These are phyloP conservation scores for Dinoponera quadriceps DNA, from an alignment of 1,140 invertebrate genomes.

Conservation along the genomic window DNA sequence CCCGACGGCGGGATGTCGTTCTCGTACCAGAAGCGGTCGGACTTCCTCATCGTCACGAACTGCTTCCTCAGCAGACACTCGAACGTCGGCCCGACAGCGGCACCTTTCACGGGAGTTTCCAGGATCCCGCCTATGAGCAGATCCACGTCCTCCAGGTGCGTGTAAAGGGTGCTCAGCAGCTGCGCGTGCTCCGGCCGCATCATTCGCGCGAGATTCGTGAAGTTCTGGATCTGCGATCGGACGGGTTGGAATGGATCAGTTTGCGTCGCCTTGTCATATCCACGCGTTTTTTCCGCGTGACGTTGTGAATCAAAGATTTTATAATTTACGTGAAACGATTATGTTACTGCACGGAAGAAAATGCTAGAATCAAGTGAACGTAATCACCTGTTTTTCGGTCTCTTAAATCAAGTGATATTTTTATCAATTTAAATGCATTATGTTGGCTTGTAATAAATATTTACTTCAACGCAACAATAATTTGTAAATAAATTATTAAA, in stretches of 20 bases:
- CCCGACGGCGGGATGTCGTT: slow-evolving; percentile 97
- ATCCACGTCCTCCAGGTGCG: slow-evolving; percentile 93
- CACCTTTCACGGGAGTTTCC: slow-evolving; percentile 92
- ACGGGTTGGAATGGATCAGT: background rate
- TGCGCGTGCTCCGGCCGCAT: slow-evolving; percentile 87
- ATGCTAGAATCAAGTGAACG: too few species aligned
- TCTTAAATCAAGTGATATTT: too few species aligned
- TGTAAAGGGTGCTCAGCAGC: slow-evolving; percentile 89
- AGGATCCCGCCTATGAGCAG: slow-evolving; percentile 94
- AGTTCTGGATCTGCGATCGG: slow-evolving; percentile 81
- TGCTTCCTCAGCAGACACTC: slow-evolving; percentile 94
- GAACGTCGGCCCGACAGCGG: slow-evolving; percentile 94
- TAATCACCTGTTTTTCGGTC: too few species aligned
- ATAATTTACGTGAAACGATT: too few species aligned
- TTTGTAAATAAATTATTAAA: too few species aligned
- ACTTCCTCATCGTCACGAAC: slow-evolving; percentile 91
- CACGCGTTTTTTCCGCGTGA: too few species aligned
- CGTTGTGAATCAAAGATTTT: too few species aligned
- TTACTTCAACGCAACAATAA: too few species aligned
- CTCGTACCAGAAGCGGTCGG: slow-evolving; percentile 98
- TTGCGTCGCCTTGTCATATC: too few species aligned
- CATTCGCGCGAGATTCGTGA: slow-evolving; percentile 89
- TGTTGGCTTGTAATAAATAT: too few species aligned
- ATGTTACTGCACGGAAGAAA: too few species aligned
- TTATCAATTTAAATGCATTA: too few species aligned